Conservation (phyloP, 2,797 vertebrate genomes). For the Leptodactylus fallax region DNA sequence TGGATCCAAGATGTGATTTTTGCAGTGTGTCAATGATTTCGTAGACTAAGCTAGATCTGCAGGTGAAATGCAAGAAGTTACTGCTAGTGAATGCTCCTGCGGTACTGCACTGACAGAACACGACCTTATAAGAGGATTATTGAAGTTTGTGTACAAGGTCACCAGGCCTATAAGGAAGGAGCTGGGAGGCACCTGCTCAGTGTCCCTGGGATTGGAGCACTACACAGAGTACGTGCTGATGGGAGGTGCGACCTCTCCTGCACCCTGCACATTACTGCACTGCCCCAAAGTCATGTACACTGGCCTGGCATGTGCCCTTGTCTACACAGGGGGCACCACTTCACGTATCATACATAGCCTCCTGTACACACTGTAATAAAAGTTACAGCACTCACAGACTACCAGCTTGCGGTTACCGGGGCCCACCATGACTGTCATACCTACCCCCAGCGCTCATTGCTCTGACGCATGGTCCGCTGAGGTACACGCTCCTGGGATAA, state of each 20-base stretch:
- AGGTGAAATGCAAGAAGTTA: too few relatives aligned
- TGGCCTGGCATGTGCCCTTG: slow-evolving; percentile 5
- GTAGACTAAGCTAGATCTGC: too few relatives aligned
- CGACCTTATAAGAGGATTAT: too few relatives aligned
- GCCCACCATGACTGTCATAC: not conserved
- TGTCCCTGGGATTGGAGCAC: not conserved
- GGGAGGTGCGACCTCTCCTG: not conserved
- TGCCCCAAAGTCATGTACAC: not conserved
- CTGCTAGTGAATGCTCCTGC: too few relatives aligned
- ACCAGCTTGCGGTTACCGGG: not conserved
- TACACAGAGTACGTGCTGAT: not conserved
- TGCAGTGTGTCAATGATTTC: too few relatives aligned
- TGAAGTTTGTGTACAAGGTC: not conserved
- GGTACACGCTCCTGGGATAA: slow-evolving; percentile 12
- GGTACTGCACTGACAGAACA: too few relatives aligned
- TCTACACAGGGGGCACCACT: not conserved
- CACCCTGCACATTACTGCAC: not conserved
- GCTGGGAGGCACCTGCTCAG: not conserved
- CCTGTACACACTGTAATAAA: not conserved
- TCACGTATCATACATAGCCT: not conserved
- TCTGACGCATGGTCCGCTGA: slow-evolving; percentile 37
- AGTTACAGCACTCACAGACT: not conserved
- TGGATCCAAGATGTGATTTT: too few relatives aligned
- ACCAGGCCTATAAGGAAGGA: not conserved
- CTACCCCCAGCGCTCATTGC: slow-evolving; percentile 50